Evolutionary conservation across 2,888 invertebrate species (phyloP).

Genomic region (Apotomis betuletana): DNA sequence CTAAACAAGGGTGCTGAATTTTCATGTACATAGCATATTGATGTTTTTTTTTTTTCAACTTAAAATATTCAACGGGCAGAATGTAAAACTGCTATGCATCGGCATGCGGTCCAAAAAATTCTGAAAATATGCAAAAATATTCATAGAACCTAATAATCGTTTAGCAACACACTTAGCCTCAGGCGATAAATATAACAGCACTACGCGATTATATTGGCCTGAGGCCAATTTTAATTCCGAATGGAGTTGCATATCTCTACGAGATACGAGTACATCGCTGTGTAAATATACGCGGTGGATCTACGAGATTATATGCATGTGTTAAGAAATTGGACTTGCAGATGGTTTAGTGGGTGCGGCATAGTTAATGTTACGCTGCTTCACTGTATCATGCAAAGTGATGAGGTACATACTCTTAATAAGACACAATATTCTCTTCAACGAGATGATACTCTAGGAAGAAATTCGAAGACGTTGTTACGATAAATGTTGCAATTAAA

Average conservation of each 20-base stretch:
- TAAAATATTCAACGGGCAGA: no score
- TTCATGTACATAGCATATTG: no score
- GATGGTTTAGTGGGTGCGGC: conserved; percentile 30
- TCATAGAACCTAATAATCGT: conserved; percentile 41
- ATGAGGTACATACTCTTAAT: neutral
- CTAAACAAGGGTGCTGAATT: no score
- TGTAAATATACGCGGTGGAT: conserved; percentile 57
- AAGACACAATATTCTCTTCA: no score
- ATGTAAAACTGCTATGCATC: neutral
- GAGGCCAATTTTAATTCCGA: conserved; percentile 75
- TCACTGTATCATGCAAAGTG: neutral
- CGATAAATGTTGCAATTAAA: no score
- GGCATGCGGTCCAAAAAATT: conserved; percentile 21
- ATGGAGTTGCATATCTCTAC: conserved; percentile 62
- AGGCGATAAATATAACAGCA: conserved; percentile 63
- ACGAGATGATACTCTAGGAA: no score
- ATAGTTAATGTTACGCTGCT: conserved; percentile 31
- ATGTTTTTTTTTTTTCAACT: no score
- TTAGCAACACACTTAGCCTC: conserved; percentile 41
- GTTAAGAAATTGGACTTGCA: conserved; percentile 44
- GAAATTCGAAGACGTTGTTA: no score
- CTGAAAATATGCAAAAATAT: conserved; percentile 36
- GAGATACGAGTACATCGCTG: conserved; percentile 58
- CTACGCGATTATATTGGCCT: conserved; percentile 74
- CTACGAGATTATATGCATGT: conserved; percentile 41